These are phyloP conservation scores for Diploscapter pachys DNA, from an alignment of 1,140 invertebrate species.

Conservation along the genomic window DNA sequence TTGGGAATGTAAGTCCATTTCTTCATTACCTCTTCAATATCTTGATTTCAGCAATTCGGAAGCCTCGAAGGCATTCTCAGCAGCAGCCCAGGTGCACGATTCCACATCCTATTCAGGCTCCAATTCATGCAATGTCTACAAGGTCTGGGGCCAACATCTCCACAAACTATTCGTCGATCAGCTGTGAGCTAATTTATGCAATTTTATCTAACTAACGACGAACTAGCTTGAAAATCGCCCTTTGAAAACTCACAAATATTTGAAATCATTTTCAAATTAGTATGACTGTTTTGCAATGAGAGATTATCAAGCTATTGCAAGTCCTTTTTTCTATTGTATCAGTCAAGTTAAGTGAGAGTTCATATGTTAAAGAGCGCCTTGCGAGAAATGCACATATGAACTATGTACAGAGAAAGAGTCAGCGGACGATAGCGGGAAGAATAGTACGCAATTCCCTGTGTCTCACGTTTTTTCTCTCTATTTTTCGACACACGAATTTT, in stretches of 20 bases:
- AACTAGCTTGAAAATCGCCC: background rate
- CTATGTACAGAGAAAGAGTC: too few species aligned
- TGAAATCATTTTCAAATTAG: too few species aligned
- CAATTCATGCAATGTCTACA: background rate
- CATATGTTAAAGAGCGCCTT: too few species aligned
- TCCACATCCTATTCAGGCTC: background rate
- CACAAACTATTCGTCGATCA: background rate
- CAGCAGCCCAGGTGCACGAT: constrained; percentile 2
- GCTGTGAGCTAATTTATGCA: constrained; percentile 1
- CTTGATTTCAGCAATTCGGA: background rate
- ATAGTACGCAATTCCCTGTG: too few species aligned
- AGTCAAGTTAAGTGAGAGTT: too few species aligned
- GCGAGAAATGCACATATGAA: too few species aligned
- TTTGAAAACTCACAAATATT: background rate
- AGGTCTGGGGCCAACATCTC: constrained; percentile 14
- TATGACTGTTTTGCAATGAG: too few species aligned
- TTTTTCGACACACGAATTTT: too few species aligned
- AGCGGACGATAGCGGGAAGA: too few species aligned
- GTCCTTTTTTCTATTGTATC: too few species aligned
- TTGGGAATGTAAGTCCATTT: background rate
- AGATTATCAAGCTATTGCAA: too few species aligned
- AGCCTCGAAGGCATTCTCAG: constrained; percentile 12
- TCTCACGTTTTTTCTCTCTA: too few species aligned
- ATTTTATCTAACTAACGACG: background rate
- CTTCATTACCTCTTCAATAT: background rate